phyloP scores from a whole-genome alignment of 2,797 vertebrate species.

The Arnoldichthys spilopterus region DNA sequence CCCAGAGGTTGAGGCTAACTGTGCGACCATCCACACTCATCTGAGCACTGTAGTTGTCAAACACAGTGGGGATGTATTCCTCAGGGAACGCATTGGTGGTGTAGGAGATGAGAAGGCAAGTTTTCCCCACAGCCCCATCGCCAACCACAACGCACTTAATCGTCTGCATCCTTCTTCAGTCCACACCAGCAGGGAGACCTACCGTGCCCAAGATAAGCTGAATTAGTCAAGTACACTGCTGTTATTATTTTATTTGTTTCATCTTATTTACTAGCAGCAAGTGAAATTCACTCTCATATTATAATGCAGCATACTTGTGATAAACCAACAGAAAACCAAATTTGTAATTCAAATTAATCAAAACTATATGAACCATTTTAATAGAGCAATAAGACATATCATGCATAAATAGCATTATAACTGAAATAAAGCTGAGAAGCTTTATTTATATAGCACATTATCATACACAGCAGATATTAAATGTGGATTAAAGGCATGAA shows the following conservation, averaged over 20 bases:
- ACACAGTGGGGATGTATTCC: constrained; percentile 94
- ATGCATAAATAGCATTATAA: too few species aligned
- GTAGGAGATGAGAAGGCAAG: constrained; percentile 94
- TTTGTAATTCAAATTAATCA: background rate
- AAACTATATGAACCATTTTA: background rate
- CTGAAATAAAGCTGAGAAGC: too few species aligned
- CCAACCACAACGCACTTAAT: constrained; percentile 96
- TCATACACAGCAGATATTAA: too few species aligned
- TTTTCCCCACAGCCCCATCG: constrained; percentile 94
- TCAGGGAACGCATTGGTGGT: constrained; percentile 94
- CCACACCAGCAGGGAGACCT: constrained; percentile 81
- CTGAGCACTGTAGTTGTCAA: constrained; percentile 95
- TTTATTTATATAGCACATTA: too few species aligned
- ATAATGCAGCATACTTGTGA: background rate
- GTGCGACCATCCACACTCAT: constrained; percentile 92
- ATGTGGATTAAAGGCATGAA: too few species aligned
- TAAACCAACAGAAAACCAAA: background rate
- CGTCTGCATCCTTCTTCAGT: constrained; percentile 91
- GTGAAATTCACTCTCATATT: too few species aligned
- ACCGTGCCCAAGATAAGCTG: background rate
- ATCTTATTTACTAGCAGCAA: too few species aligned
- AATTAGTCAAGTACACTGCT: background rate
- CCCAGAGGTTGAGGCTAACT: constrained; percentile 93
- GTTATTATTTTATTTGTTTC: too few species aligned
- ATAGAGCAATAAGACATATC: too few species aligned